Conservation (phyloP, 1,140 invertebrate genomes). For the Sarcophaga peregrina region DNA sequence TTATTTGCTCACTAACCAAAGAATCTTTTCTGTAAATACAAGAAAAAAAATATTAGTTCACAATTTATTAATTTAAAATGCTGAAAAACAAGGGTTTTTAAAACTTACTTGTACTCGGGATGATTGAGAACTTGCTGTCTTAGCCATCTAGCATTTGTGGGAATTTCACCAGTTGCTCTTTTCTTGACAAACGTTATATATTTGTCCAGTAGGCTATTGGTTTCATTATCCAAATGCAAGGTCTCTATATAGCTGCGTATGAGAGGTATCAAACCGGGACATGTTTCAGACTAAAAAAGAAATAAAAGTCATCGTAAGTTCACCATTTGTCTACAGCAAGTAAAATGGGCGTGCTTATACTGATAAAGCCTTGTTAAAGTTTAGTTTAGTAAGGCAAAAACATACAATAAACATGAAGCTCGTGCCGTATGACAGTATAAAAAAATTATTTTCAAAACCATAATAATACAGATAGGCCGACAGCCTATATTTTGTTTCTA, state of each 20-base stretch:
- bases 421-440: too few species aligned
- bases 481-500: too few species aligned
- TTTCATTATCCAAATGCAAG: conserved; percentile 96
- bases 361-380: too few species aligned
- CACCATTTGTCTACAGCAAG: too few species aligned
- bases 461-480: too few species aligned
- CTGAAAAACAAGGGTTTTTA: neutral
- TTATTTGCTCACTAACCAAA: conserved; percentile 86
- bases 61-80: too few species aligned
- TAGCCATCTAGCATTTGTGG: conserved; percentile 92
- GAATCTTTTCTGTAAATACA: conserved; percentile 78
- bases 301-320: conserved; percentile 29
- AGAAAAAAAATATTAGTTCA: conserved; percentile 54
- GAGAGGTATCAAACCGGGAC: conserved; percentile 93
- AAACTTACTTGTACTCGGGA: conserved; percentile 84
- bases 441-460: too few species aligned
- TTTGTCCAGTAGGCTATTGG: conserved; percentile 95
- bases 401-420: too few species aligned
- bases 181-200: conserved; percentile 95
- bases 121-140: conserved; percentile 90
- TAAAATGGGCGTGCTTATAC: too few species aligned
- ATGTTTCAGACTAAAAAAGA: conserved; percentile 74
- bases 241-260: conserved; percentile 92
- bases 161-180: conserved; percentile 85
- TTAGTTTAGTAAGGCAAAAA: too few species aligned